Evolutionary conservation across 2,113 vertebrate genomes (phyloP).

Genomic region (Todiramphus saurophagus): DNA sequence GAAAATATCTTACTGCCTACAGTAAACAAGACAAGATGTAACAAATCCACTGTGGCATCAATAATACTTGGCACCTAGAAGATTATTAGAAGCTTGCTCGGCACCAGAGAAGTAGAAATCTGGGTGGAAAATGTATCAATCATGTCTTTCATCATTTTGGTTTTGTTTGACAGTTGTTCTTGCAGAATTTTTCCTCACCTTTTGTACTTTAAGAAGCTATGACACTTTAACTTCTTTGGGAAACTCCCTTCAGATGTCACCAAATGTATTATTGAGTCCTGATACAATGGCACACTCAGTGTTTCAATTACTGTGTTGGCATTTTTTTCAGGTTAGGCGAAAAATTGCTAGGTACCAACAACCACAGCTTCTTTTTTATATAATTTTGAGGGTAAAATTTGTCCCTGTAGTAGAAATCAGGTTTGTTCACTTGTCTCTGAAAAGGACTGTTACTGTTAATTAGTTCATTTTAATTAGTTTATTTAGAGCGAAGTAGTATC

Average conservation of each 20-base stretch:
- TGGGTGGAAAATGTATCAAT: neutral
- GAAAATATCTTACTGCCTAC: neutral
- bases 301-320: neutral
- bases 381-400: neutral
- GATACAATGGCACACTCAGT: neutral
- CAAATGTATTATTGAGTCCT: neutral
- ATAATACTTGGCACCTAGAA: neutral
- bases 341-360: neutral
- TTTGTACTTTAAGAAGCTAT: neutral
- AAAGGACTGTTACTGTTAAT: neutral
- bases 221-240: neutral
- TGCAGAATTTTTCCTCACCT: constrained; percentile 4
- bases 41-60: neutral
- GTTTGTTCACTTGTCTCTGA: neutral
- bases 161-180: neutral
- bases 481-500: neutral
- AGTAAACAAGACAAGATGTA: neutral
- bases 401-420: neutral
- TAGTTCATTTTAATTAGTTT: neutral
- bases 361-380: neutral
- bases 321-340: neutral
- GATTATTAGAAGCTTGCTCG: neutral
- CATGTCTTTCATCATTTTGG: neutral
- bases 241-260: neutral
- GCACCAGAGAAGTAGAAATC: neutral